phyloP scores from a whole-genome alignment of 2,113 vertebrate species.

The Petaurus breviceps region DNA sequence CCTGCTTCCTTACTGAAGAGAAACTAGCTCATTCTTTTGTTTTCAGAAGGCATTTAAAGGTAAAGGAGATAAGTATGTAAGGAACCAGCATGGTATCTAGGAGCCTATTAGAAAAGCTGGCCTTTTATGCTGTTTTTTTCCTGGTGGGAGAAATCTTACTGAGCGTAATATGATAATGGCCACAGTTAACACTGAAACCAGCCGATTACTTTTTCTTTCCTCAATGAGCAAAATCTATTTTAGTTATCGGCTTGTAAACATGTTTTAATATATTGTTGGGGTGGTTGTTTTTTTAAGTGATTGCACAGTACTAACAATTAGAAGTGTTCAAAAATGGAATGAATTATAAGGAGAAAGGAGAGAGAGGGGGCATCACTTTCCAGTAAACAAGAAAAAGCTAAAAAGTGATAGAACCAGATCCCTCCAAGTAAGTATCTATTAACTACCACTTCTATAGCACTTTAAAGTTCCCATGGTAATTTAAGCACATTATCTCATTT shows the following conservation, averaged over 20 bases:
- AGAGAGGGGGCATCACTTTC: neutral
- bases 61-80: slow-evolving; percentile 12
- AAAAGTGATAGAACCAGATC: neutral
- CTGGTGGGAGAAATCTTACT: neutral
- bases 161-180: neutral
- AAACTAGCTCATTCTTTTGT: neutral
- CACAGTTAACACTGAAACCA: neutral
- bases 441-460: neutral
- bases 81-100: neutral
- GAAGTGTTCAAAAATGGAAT: neutral
- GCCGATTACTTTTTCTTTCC: neutral
- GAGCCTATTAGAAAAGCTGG: neutral
- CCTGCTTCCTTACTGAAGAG: slow-evolving; percentile 4
- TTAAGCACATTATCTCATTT: neutral
- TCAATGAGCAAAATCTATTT: neutral
- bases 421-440: neutral
- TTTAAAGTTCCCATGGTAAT: neutral
- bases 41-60: slow-evolving; percentile 22
- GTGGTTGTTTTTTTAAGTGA: neutral
- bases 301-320: neutral
- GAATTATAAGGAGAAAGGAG: neutral
- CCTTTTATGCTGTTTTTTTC: neutral
- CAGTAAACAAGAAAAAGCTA: neutral
- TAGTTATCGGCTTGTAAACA: neutral
- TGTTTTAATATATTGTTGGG: neutral